phyloP scores from a whole-genome alignment of 2,888 invertebrate genomes.

The Mesorhabditis spiculigera region DNA sequence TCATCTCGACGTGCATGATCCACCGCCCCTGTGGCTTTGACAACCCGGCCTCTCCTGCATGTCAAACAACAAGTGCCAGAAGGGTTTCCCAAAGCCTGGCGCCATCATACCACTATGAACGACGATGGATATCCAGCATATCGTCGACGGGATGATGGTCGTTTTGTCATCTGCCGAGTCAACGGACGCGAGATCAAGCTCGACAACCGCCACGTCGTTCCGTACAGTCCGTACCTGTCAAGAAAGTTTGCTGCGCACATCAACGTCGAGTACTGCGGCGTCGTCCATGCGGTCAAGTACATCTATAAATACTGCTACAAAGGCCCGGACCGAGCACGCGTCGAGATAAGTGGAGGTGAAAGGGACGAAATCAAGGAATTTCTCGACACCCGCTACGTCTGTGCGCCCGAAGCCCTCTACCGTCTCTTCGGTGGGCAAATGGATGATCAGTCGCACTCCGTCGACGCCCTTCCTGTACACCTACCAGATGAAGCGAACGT shows the following conservation, averaged over 20 bases:
- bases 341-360: not conserved
- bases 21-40: slow-evolving; percentile 44
- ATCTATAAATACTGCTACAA: slow-evolving; percentile 40
- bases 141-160: slow-evolving; percentile 43
- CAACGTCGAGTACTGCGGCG: slow-evolving; percentile 51
- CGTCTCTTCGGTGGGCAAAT: slow-evolving; percentile 13
- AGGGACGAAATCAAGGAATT: slow-evolving; percentile 19
- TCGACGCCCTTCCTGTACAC: slow-evolving; percentile 22
- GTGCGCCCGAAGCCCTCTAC: slow-evolving; percentile 26
- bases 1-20: slow-evolving; percentile 36
- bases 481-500: slow-evolving; percentile 19
- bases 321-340: slow-evolving; percentile 33
- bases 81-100: slow-evolving; percentile 57
- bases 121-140: slow-evolving; percentile 58
- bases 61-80: slow-evolving; percentile 57
- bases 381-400: slow-evolving; percentile 24
- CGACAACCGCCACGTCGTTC: slow-evolving; percentile 58
- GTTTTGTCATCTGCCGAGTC: not conserved
- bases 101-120: slow-evolving; percentile 24
- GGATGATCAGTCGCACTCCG: slow-evolving; percentile 16
- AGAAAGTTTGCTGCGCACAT: slow-evolving; percentile 38
- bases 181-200: not conserved
- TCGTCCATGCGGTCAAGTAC: slow-evolving; percentile 35
- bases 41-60: slow-evolving; percentile 57
- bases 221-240: slow-evolving; percentile 15